Base-by-base conservation (phyloP, 2,888 invertebrate genomes). In the Drosophila eohydei region DNA sequence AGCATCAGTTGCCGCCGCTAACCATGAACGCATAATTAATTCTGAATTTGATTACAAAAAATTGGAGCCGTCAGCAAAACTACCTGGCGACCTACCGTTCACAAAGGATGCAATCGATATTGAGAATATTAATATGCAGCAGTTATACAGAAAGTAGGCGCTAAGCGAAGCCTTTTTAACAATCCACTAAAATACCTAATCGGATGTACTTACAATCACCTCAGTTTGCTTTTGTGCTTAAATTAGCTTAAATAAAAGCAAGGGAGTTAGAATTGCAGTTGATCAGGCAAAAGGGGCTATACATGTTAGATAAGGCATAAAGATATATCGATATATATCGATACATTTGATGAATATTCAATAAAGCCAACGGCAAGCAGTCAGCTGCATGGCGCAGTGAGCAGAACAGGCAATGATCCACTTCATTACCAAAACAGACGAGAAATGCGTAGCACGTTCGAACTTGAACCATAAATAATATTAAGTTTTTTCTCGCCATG, bases 381-480 rank as follows among this genome's bases (percentile, higher is more conserved):
- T 38, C n/a, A 46, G 21, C 26, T 44, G 50, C 21, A 46, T 43
- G 16, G n/a, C n/a, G n/a, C 21, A 40, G 26, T 58, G 7, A 21
- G 52, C 26, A 5, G 7, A 36, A 38, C 62, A 40, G 41, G 38
- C 46, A 64, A 63, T 77, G 67, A 62, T 76, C 48, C 36, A 71
- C 65, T 65, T 72, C 60, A 71, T 61, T 67, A 71, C 58, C 71
- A 78, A 79, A 78, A 68, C 55, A 63, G 58, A 51, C 57, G 34
- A 60, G 59, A 57, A 61, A 91, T 91, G 86, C 91, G 69, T 66
- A 75, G 81, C 91, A 91, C 91, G 91, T 90, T 76, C 88, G 78
- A 69, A 81, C 82, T 77, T 77, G 65, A 77, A 79, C 75, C 87
- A 91, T 91, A 91, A 91, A 91, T 91, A 91, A 91, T 91, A 90